Evolutionary conservation across 2,113 vertebrate genomes (phyloP).

Genomic region (Charadrius vociferus): DNA sequence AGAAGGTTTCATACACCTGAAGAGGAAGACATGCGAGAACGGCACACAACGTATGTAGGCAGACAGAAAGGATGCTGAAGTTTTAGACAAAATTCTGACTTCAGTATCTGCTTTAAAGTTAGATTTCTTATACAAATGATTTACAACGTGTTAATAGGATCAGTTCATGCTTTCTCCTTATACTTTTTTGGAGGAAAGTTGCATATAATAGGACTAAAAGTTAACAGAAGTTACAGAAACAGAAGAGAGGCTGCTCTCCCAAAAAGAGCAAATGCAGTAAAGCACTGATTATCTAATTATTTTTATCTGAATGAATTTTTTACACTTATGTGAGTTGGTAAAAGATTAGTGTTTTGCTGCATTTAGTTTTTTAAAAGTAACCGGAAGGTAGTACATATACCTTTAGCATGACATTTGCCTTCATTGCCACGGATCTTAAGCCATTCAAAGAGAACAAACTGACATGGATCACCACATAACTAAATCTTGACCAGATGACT

Average conservation of each 20-base stretch:
- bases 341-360: not conserved
- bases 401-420: not conserved
- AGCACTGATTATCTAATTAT: not conserved
- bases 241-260: not conserved
- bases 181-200: not conserved
- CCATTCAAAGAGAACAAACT: not conserved
- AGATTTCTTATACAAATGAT: not conserved
- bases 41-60: not conserved
- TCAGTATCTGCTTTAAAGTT: not conserved
- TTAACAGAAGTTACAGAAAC: not conserved
- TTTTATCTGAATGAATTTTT: not conserved
- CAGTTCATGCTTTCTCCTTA: not conserved
- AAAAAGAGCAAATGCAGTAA: not conserved
- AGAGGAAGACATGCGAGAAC: not conserved
- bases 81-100: not conserved
- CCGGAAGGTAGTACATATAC: not conserved
- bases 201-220: not conserved
- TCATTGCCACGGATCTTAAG: not conserved
- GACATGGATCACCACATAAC: not conserved
- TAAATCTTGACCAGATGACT: not conserved
- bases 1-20: not conserved
- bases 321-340: not conserved
- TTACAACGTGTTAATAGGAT: not conserved
- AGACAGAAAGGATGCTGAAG: not conserved
- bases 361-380: not conserved